These are phyloP conservation scores for Girardia tigrina DNA, from an alignment of 2,888 invertebrate species.

Conservation along the genomic window DNA sequence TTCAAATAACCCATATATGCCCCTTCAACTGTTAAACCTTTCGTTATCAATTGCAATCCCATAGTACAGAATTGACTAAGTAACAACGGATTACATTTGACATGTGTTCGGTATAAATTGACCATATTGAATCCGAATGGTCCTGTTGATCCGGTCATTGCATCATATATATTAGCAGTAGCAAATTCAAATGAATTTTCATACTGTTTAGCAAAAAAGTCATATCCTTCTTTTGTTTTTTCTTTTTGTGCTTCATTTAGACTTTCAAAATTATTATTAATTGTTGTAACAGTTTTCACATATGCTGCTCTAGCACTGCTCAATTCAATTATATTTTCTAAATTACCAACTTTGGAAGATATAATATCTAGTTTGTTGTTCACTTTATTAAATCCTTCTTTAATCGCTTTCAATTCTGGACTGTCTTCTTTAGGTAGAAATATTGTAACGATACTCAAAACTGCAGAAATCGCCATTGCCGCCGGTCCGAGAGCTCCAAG, in stretches of 20 bases:
- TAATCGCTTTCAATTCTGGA: background rate
- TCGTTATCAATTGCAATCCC: background rate
- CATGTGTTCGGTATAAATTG: background rate
- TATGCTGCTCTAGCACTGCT: slow-evolving; percentile 10
- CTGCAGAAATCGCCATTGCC: background rate
- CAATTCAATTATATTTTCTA: slow-evolving; percentile 4
- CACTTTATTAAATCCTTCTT: background rate
- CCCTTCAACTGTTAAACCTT: background rate
- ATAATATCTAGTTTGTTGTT: background rate
- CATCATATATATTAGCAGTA: background rate
- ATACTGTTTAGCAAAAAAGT: slow-evolving; percentile 1
- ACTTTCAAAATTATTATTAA: background rate
- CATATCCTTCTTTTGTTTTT: slow-evolving; percentile 23
- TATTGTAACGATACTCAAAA: background rate
- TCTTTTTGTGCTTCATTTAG: background rate
- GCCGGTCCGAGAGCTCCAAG: background rate
- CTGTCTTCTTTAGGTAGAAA: slow-evolving; percentile 7
- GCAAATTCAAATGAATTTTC: slow-evolving; percentile 12
- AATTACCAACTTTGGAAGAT: background rate
- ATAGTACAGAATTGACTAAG: slow-evolving; percentile 4
- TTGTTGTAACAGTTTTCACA: background rate
- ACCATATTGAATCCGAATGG: slow-evolving; percentile 15
- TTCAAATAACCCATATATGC: background rate
- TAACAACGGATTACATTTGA: background rate
- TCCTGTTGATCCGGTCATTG: slow-evolving; percentile 1